Base-by-base conservation (phyloP, 1,140 invertebrate genomes). In the Dinoponera quadriceps region DNA sequence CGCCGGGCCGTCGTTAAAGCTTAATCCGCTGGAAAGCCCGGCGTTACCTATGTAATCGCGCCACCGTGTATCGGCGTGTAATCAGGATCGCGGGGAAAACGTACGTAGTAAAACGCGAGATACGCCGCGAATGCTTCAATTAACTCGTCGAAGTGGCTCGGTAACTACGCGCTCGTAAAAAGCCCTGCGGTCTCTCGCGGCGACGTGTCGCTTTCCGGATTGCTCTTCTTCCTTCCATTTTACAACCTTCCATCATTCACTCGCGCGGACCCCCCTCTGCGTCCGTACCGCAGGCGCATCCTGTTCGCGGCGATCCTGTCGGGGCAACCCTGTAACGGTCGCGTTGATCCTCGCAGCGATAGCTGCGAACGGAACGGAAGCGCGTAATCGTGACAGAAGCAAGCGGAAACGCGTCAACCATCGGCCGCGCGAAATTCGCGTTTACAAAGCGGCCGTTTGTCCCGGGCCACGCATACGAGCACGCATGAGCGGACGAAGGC, bases 371-470 rank as follows among this genome's bases (percentile, higher is more conserved):
- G 72, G 22, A 85, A 75, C 75, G 82, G 83, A 84, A 81, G 60
- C 84, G 87, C 75, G 85, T 75, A 87, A 78, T 74, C 80, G 38
- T 62, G 72, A 77, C 73, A 87, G 85, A 80, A 74, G 74, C 85
- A 72, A 84, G 65, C 83, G 89, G 85, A 84, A 84, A 78, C 85
- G 72, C 86, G 88, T 88, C 87, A 84, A 82, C 80, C 83, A 59
- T 72, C 69, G 83, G 62, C 62, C 54, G 66, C 54, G 84, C 68
- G 83, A 87, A 89, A 90, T 89, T 83, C 78, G 63, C 81, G 83
- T 91, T 90, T 87, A 90, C 90, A 91, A 91, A 91, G 90, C 89
- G 87, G 55, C 65, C 84, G 88, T 90, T 91, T 91, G 90, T 88
- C 82, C 83, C 51, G 78, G 38, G 82, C 49, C 84, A 27, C 75